A percentile compares a stretch with the other conserved stretches of the same genome.
These are phyloP conservation scores for Rhinoptilus africanus DNA, from an alignment of 2,113 vertebrate genomes.

Conservation along the genomic window DNA sequence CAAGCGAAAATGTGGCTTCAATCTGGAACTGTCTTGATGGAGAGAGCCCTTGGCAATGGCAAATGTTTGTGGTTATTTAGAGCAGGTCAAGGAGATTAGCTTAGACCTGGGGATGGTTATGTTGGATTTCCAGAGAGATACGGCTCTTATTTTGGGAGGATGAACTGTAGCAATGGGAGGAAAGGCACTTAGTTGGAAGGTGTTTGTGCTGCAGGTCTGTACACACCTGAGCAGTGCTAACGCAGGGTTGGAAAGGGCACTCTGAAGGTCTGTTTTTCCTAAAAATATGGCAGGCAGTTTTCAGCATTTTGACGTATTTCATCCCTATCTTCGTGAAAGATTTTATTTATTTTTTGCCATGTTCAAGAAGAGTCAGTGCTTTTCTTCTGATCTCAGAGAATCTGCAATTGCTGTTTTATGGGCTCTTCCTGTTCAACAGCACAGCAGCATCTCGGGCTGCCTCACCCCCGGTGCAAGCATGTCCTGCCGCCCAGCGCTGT, in stretches of 20 bases:
- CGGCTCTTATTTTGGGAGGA: neutral
- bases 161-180: neutral
- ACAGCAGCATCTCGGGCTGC: neutral
- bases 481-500: accelerated
- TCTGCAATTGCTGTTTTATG: neutral
- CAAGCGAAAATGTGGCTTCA: neutral
- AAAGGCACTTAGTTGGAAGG: neutral
- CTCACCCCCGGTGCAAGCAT: neutral
- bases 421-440: neutral
- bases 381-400: neutral
- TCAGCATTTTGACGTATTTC: neutral
- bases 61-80: neutral
- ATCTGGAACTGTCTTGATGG: neutral
- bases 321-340: neutral
- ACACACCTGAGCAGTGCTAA: neutral
- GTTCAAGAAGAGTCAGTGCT: neutral
- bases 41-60: neutral
- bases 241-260: neutral
- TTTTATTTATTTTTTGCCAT: neutral
- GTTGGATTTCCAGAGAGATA: neutral
- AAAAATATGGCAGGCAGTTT: neutral
- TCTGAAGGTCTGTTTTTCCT: neutral
- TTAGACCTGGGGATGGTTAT: neutral
- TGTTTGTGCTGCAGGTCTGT: neutral
- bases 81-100: neutral